These are phyloP conservation scores for Zosterops pallidus DNA, from an alignment of 2,113 vertebrate genomes.

Conservation along the genomic window DNA sequence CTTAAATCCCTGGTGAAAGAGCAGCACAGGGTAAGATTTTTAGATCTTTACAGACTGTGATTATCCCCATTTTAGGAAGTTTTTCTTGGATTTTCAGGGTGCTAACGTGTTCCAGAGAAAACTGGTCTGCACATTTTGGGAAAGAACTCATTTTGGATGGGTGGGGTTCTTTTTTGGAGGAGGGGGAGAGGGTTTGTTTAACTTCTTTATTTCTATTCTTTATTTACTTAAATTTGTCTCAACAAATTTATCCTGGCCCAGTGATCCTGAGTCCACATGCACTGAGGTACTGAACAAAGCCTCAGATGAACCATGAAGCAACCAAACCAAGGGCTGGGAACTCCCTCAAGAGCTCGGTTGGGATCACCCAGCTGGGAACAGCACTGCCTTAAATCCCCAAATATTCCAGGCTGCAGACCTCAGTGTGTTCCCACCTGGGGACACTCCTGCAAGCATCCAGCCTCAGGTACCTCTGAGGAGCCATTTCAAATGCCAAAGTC, in stretches of 20 bases:
- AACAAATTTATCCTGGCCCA: neutral
- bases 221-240: neutral
- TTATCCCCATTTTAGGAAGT: neutral
- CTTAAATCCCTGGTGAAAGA: neutral
- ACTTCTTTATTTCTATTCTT: neutral
- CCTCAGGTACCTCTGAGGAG: neutral
- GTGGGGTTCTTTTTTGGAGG: neutral
- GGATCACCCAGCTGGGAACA: neutral
- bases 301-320: neutral
- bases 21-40: neutral
- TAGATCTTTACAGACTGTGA: neutral
- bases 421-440: neutral
- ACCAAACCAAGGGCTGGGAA: neutral
- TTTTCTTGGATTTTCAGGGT: neutral
- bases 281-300: neutral
- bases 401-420: neutral
- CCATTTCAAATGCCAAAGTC: neutral
- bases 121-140: neutral
- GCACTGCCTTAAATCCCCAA: neutral
- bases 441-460: neutral
- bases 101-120: accelerated
- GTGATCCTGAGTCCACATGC: neutral
- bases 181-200: neutral
- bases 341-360: neutral
- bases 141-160: neutral